Evolutionary conservation across 2,797 vertebrate genomes (phyloP), one percentile per base, ranked within the genome.

Genomic region (Etheostoma perlongum): DNA sequence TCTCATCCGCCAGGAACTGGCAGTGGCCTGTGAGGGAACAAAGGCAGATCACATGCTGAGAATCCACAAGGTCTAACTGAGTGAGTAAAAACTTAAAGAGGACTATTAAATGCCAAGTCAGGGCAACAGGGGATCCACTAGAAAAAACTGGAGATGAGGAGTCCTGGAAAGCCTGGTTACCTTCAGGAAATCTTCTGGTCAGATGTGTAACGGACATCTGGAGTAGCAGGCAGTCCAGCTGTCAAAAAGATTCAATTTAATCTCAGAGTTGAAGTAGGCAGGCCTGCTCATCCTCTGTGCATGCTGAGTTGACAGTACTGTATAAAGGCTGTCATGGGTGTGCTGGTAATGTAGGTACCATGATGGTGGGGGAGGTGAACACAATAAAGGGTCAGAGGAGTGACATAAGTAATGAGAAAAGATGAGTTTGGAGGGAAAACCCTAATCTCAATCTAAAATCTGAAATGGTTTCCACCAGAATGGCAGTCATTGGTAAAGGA

Each of bases 191-290:
- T 83, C 69, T 76, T 53, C 82, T 78, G 84, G 80, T 86, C 72
- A 69, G 67, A 81, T n/a, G 48, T 25, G 15, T 59, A 57, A 70
- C 23, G 57, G 89, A 86, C 88, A 91, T 90, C 83, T 91, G 90
- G 86, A 86, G 57, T 13, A 89, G 79, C 60, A 84, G 71, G 77
- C 78, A 76, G 85, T 85, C 82, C 71, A 83, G 68, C 84, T 93
- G 93, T 91, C 89, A 85, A 40, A 40, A 40, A 40, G 67, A 84
- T 80, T 87, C 71, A 65, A 79, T 91, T 86, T 71, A 58, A 79
- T 89, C 81, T 87, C 53, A 61, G 72, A 82, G 73, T 64, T 84
- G 68, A 89, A 82, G 70, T 30, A 67, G 67, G 55, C 62, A 63
- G 46, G 74, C 72, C 36, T 15, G 55, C 49, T 82, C 55, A 75